phyloP scores from a whole-genome alignment of 2,888 invertebrate genomes.

The Drosophila flavopinicola region DNA sequence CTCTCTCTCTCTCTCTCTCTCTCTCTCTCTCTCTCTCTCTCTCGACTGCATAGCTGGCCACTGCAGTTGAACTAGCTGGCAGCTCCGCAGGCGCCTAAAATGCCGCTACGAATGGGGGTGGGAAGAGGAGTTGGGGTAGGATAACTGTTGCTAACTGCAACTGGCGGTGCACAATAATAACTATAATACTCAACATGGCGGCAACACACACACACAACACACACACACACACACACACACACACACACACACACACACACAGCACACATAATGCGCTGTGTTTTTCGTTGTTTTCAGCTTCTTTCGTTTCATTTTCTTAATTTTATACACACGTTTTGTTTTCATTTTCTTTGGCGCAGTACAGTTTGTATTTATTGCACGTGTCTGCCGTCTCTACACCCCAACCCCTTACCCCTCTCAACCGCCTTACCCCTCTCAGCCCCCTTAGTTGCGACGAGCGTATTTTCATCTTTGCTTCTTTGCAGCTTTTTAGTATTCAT shows the following conservation, averaged over 20 bases:
- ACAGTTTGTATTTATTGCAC: conserved; percentile 58
- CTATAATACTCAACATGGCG: conserved; percentile 73
- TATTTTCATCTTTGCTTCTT: conserved; percentile 19
- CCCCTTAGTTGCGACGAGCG: neutral
- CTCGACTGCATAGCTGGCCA: neutral
- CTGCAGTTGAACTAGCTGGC: conserved; percentile 26
- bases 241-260: conserved; percentile 19
- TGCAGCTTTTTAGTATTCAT: conserved; percentile 75
- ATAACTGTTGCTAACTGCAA: conserved; percentile 53
- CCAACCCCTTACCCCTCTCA: neutral
- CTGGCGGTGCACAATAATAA: conserved; percentile 62
- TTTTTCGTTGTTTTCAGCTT: conserved; percentile 8
- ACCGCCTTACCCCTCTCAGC: neutral
- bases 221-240: conserved; percentile 17
- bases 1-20: neutral
- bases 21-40: neutral
- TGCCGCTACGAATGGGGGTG: conserved; percentile 28
- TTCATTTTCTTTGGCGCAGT: conserved; percentile 57
- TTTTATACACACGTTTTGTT: conserved; percentile 68
- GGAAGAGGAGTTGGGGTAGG: neutral
- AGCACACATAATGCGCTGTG: conserved; percentile 15
- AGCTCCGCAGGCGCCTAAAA: conserved; percentile 40
- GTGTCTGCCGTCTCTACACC: conserved; percentile 17
- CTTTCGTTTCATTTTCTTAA: conserved; percentile 66
- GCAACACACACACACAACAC: conserved; percentile 37